Evolutionary conservation across 2,888 invertebrate species (phyloP), one percentile per base, ranked within the genome.

Genomic region (Temnothorax ravouxi): DNA sequence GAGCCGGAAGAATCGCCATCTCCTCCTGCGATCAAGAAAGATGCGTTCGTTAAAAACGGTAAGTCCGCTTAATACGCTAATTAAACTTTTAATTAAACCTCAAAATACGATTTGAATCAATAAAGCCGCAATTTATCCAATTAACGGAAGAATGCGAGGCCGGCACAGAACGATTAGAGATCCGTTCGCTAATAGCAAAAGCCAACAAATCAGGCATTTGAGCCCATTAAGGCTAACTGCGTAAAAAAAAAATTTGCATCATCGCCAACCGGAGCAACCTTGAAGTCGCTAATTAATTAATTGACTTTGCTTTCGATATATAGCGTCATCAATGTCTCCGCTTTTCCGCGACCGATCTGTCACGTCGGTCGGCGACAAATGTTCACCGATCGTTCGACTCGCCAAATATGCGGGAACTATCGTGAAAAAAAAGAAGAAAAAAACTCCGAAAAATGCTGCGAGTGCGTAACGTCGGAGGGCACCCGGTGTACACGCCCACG

Each of bases 31-130:
- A 82, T 69, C 50, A 87, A 86, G 82, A 92, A 87, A 52, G 91
- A 89, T 62, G 77, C 71, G 34, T 80, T 87, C 86, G 77, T 56
- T 72, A 84, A 74, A 59, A 91, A 85, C 54, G 91, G 92, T 92
- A 74, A 92, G 92, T 91, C 15, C 52, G 3, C 29, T n/a, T 6
- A 41, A 15, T 21, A 47, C 25, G 38, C 13, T 80, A 80, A 80
- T 59, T 72, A 80, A 59, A 13, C 21, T 34, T 34, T 56, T 79
- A 71, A 79, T 71, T 79, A 71, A 59, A 15, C 9, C 18, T 59
- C 21, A 21, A 72, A 72, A 59, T 69, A 47, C 21, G 59, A 71
- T 47, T 79, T 71, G 18, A 80, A 47, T 38, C 56, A 71, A 75
- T 83, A 59, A 69, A 79, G 41, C 6, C 29, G 72, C 67, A 72